Evolutionary conservation across 2,888 invertebrate species (phyloP).

Genomic region (Rhingia campestris): DNA sequence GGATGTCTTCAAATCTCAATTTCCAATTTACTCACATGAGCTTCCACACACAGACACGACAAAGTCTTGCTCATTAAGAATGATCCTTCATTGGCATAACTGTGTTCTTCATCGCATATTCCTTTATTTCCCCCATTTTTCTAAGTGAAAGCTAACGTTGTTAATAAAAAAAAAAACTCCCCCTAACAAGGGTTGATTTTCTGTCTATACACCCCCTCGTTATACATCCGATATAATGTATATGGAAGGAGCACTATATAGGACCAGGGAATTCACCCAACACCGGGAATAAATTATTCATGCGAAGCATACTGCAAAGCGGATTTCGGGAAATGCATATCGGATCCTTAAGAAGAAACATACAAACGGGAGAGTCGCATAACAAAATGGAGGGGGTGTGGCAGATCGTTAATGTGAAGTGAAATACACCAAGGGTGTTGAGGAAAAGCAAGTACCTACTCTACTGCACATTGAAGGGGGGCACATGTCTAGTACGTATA

Average conservation of each 20-base stretch:
- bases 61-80: too few species aligned
- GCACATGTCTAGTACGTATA: conserved; percentile 13
- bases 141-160: neutral
- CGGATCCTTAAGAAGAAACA: conserved; percentile 3
- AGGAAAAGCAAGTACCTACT: conserved; percentile 2
- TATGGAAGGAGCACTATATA: neutral
- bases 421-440: conserved; percentile 14
- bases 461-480: neutral
- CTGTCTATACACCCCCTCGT: neutral
- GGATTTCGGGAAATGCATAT: conserved; percentile 31
- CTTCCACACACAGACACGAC: too few species aligned
- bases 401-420: conserved; percentile 23
- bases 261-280: neutral
- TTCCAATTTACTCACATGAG: too few species aligned
- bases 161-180: neutral
- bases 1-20: too few species aligned
- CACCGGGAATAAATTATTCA: conserved; percentile 5
- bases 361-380: neutral
- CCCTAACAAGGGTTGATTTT: neutral
- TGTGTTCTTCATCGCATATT: neutral
- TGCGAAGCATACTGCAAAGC: neutral
- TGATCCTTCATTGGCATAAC: too few species aligned
- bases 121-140: neutral
- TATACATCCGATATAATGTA: neutral
- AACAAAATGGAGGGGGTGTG: neutral